phyloP scores from a whole-genome alignment of 2,797 vertebrate genomes.

The Falco rusticolus region DNA sequence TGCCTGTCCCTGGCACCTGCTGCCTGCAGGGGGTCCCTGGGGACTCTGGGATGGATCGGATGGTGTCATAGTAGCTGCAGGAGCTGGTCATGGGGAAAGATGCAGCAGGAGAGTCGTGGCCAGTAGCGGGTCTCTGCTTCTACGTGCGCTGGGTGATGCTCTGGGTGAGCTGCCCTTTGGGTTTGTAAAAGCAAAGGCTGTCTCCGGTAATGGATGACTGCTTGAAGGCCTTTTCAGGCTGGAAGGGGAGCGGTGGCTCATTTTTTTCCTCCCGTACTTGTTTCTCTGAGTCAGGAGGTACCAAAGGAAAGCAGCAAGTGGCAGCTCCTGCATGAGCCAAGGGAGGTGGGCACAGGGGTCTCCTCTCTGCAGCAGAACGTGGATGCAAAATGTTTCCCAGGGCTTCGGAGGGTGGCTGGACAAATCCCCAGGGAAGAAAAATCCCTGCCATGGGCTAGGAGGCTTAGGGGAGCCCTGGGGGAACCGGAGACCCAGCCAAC shows the following conservation, averaged over 20 bases:
- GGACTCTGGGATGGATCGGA: not conserved
- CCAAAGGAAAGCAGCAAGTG: not conserved
- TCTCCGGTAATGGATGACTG: not conserved
- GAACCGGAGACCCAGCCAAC: not conserved
- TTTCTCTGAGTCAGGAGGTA: not conserved
- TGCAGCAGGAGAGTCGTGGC: accelerated
- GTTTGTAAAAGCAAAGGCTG: not conserved
- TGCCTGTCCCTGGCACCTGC: not conserved
- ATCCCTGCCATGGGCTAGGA: accelerated
- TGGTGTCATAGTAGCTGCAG: not conserved
- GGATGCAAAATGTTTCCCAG: not conserved
- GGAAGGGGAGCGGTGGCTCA: accelerated
- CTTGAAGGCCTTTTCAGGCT: not conserved
- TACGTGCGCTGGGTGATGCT: accelerated
- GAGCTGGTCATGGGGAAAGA: not conserved
- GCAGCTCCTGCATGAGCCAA: not conserved
- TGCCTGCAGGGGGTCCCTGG: not conserved
- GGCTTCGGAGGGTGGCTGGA: accelerated
- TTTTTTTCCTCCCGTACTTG: not conserved
- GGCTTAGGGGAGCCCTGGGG: not conserved
- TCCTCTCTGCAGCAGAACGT: accelerated
- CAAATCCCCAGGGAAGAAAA: not conserved
- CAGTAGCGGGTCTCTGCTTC: not conserved
- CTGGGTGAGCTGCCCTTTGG: not conserved
- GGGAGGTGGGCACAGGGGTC: not conserved